Percentiles rank a stretch among this genome's conserved stretches.
phyloP scores from a whole-genome alignment of 2,113 vertebrate species.

The Okapia johnstoni region DNA sequence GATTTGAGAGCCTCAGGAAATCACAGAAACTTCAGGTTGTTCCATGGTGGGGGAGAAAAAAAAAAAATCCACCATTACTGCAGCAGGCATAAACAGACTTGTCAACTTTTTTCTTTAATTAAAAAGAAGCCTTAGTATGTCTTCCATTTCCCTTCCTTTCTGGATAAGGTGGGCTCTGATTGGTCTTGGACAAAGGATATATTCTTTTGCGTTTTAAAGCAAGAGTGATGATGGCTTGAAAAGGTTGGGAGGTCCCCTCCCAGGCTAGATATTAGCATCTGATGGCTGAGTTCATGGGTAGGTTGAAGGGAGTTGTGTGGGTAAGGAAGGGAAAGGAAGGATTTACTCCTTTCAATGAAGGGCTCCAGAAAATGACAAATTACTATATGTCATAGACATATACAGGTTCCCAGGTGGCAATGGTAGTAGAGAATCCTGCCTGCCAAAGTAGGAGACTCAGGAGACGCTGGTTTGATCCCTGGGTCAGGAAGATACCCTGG shows the following conservation, averaged over 20 bases:
- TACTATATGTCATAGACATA: not conserved
- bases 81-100: not conserved
- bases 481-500: not conserved
- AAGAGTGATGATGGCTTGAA: not conserved
- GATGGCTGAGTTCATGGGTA: not conserved
- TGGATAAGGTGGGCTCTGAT: not conserved
- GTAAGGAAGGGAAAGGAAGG: not conserved
- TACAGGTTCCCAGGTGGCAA: not conserved
- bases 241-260: not conserved
- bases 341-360: not conserved
- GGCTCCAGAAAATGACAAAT: not conserved
- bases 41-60: not conserved
- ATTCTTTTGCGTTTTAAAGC: not conserved
- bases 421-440: accelerated
- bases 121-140: not conserved
- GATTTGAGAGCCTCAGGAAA: not conserved
- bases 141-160: not conserved
- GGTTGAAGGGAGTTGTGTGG: not conserved
- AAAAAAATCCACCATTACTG: not conserved
- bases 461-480: not conserved
- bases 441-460: not conserved
- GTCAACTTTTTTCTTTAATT: not conserved
- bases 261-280: not conserved
- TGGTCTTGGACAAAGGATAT: not conserved
- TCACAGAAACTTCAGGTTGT: not conserved